Evolutionary conservation across 2,113 vertebrate genomes (phyloP), one percentile per base, ranked within the genome.

Genomic region (Monopterus albus): DNA sequence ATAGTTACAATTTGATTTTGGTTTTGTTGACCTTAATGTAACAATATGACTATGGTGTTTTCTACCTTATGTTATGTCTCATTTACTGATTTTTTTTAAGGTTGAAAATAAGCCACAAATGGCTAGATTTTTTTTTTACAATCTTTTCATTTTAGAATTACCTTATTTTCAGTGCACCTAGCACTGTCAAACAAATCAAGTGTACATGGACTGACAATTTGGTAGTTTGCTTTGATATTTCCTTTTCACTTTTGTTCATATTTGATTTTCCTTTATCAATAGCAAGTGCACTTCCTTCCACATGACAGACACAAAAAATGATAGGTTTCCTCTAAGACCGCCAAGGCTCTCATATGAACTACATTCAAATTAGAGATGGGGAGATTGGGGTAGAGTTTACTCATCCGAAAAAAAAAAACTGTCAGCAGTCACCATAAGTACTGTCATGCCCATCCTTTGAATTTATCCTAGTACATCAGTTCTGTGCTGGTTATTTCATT

Each of bases 221-320:
- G 67, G 52, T 49, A 42, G 28, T 77, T 81, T 59, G 58, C 73
- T 77, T 78, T 31, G 8, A 7, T 31, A 42, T 81, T 78, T 77
- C 36, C 38, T 60, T 85, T 82, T 83, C 49, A 76, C 18, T 67
- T 84, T 74, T 81, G 57, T 83, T 84, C 50, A 59, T 78, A 69
- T 84, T 87, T 88, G 38, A 72, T 75, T 89, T 90, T 86, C 64
- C 75, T 85, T 82, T 84, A 65, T 89, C 79, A 74, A 86, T 79
- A 90, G 88, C 88, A 91, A 91, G 81, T 86, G 75, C 91, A 93
- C 87, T 85, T 88, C 81, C 45, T 87, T 61, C 73, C 78, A 72
- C 40, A n/a, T 75, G 69, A 80, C 72, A 66, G 58, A 89, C 83
- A 83, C 88, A 91, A 89, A 90, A 88, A 90, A 90, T 90, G 84